phyloP scores from a whole-genome alignment of 2,797 vertebrate genomes.

The Rhinella marina region DNA sequence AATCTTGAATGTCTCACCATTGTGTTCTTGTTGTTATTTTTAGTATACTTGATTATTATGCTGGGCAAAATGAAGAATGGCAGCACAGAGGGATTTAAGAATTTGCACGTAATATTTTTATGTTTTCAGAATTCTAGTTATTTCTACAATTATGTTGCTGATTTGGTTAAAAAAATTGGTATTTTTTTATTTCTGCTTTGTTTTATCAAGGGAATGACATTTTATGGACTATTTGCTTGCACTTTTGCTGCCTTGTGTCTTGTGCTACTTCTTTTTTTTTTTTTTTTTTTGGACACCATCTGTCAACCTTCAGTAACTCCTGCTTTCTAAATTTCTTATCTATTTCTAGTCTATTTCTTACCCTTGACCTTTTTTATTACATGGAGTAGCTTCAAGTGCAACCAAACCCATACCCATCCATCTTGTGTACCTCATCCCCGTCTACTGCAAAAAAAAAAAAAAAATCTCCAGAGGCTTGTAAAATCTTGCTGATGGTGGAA shows the following conservation, averaged over 20 bases:
- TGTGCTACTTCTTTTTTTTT: conserved; percentile 5
- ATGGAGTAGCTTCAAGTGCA: conserved; percentile 52
- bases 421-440: conserved; percentile 30
- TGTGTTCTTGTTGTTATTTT: conserved; percentile 62
- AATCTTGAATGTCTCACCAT: conserved; percentile 50
- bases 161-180: conserved; percentile 17
- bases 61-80: conserved; percentile 57
- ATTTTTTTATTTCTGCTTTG: neutral
- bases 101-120: conserved; percentile 57
- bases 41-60: conserved; percentile 61
- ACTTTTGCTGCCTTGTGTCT: conserved; percentile 51
- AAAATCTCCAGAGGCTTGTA: conserved; percentile 9
- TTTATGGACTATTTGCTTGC: conserved; percentile 55
- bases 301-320: conserved; percentile 30
- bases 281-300: neutral
- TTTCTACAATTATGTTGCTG: conserved; percentile 38
- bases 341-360: conserved; percentile 22
- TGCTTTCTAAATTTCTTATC: conserved; percentile 56
- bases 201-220: conserved; percentile 17
- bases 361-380: conserved; percentile 28
- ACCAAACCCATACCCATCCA: conserved; percentile 50
- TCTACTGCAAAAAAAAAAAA: conserved; percentile 27
- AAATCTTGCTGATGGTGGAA: conserved; percentile 31
- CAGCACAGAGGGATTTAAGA: conserved; percentile 59
- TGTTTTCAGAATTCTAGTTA: conserved; percentile 28